Evolutionary conservation across 2,888 invertebrate species (phyloP), one percentile per base, ranked within the genome.

Genomic region (Julus scandinavius): DNA sequence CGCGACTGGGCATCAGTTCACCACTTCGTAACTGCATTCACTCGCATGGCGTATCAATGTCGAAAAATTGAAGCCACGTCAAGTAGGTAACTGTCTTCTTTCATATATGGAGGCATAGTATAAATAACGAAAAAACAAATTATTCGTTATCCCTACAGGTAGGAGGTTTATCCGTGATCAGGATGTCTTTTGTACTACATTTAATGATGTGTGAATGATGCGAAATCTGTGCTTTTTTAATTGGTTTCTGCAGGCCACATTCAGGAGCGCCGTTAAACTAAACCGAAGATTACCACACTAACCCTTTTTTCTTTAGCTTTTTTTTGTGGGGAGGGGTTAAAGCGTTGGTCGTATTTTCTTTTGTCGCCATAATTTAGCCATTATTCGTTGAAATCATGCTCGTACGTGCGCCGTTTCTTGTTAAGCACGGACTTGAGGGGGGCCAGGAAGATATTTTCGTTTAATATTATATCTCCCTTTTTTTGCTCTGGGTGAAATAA

Each of bases 401-500:
- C 72, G 72, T 72, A 72, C 72, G 72, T 72, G 72, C 72, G 72
- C 72, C 72, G 29, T 72, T 72, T 20, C 72, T 72, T 72, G 72
- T 72, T 72, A 72, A 72, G 72, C 72, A 72, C 29, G 20, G 72
- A 29, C 72, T 72, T 20, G 20, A 63, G 20, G 20, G 63, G 29
- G 29, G 9, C 7, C 72, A 9, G 72, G 20, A 9, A 41, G 49
- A 85, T 41, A 85, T n/a, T 85, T 85, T 40, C 41, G 41, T 85
- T 85, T n/a, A 72, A 29, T 72, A 72, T 72, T 29, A 72, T 20
- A 72, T 29, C 54, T 15, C 54, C 54, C 40, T 40, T n/a, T 40
- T n/a, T 85, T 85, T n/a, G 85, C 85, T 85, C 2, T 45, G 85
- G 85, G 85, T 85, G 85, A 85, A 85, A 85, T 85, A 85, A 41